Evolutionary conservation across 2,888 invertebrate genomes (phyloP).

Genomic region (Torymus auratus): DNA sequence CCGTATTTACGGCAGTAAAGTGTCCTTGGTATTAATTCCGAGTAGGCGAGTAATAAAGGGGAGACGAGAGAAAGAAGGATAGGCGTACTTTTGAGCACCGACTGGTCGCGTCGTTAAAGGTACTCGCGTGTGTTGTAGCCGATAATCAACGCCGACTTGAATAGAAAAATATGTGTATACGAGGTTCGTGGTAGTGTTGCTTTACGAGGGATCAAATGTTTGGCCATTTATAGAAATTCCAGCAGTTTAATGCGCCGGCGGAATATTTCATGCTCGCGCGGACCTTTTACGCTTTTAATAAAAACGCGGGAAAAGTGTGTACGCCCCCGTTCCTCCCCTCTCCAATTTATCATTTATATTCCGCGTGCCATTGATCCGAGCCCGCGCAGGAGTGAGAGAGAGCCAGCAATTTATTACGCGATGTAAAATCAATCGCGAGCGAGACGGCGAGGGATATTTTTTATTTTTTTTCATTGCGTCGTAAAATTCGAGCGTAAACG

Average conservation of each 20-base stretch:
- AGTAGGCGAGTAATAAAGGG: conserved; percentile 38
- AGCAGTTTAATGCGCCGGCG: conserved; percentile 2
- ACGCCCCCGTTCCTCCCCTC: neutral
- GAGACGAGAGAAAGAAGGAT: neutral
- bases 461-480: no score
- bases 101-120: conserved; percentile 58
- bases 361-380: neutral
- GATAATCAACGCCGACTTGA: conserved; percentile 3
- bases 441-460: no score
- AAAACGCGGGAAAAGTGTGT: neutral
- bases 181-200: neutral
- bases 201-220: conserved; percentile 26
- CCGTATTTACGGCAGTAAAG: conserved; percentile 63
- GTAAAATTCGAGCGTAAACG: no score
- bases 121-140: no score
- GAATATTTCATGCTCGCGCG: conserved; percentile 29
- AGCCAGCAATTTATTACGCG: conserved; percentile 10
- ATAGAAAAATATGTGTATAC: conserved; percentile 15
- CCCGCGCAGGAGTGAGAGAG: no score
- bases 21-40: conserved; percentile 64
- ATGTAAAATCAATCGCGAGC: conserved; percentile 11
- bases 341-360: conserved; percentile 36
- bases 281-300: conserved; percentile 12
- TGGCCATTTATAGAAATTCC: conserved; percentile 22
- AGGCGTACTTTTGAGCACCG: neutral